Percentiles rank a stretch among this genome's conserved stretches.
Conservation (phyloP, 1,140 invertebrate species). For the Apocrypta bakeri region DNA sequence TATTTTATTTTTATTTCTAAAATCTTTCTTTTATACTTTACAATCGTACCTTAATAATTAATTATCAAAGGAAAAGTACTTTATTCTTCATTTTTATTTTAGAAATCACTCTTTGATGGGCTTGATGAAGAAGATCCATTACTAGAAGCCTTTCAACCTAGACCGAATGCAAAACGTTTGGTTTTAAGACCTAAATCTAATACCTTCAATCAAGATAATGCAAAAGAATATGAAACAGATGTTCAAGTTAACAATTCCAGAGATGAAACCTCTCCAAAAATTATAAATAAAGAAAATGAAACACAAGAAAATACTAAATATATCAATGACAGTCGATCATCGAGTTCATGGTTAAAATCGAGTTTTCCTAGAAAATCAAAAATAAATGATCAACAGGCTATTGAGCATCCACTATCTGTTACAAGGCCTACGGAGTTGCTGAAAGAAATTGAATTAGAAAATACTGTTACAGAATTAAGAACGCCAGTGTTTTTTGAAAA, state of each 20-base stretch:
- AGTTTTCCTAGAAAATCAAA: slow-evolving; percentile 53
- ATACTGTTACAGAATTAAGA: slow-evolving; percentile 59
- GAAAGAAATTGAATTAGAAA: slow-evolving; percentile 54
- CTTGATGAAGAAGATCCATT: slow-evolving; percentile 81
- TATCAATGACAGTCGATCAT: slow-evolving; percentile 61
- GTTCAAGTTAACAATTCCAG: neutral
- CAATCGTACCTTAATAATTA: no score
- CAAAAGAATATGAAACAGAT: neutral
- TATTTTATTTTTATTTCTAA: no score
- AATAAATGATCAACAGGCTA: slow-evolving; percentile 45
- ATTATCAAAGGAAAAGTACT: neutral
- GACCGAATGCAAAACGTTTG: slow-evolving; percentile 79
- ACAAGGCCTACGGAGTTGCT: neutral
- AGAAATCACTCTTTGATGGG: slow-evolving; percentile 83
- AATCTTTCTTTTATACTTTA: no score
- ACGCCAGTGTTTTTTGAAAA: slow-evolving; percentile 31
- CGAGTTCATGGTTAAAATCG: slow-evolving; percentile 65
- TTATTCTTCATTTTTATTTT: slow-evolving; percentile 13
- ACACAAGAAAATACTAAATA: slow-evolving; percentile 38
- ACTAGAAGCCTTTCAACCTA: slow-evolving; percentile 78
- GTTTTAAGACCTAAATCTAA: slow-evolving; percentile 73
- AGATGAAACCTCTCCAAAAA: neutral
- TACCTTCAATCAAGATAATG: neutral
- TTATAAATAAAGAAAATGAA: slow-evolving; percentile 33
- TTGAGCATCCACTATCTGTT: slow-evolving; percentile 26